Conservation (phyloP, 2,797 vertebrate genomes). For the Catostomus latipinnis region DNA sequence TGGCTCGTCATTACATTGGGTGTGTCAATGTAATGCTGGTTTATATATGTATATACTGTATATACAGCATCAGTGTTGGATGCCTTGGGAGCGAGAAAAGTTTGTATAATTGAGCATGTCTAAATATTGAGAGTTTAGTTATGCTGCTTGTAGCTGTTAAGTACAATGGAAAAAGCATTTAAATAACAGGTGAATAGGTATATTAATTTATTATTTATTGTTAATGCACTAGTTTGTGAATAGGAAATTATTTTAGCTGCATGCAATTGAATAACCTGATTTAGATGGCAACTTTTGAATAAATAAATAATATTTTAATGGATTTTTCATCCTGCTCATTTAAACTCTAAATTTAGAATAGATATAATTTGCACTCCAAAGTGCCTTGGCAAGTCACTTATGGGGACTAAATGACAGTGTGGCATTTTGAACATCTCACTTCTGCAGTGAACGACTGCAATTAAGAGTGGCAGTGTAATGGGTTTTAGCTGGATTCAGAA, state of each 20-base stretch:
- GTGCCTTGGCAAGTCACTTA: slow-evolving; percentile 35
- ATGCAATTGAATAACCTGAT: slow-evolving; percentile 5
- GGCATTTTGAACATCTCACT: slow-evolving; percentile 37
- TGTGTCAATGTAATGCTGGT: too few species aligned
- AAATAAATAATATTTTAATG: slow-evolving; percentile 17
- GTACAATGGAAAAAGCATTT: not conserved
- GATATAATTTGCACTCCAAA: slow-evolving; percentile 39
- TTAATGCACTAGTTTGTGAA: not conserved
- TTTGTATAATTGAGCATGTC: not conserved
- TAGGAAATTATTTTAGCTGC: not conserved
- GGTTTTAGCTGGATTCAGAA: slow-evolving; percentile 38
- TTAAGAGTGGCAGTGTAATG: slow-evolving; percentile 44
- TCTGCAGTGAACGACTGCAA: slow-evolving; percentile 24
- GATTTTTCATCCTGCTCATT: slow-evolving; percentile 22
- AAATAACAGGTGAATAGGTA: not conserved
- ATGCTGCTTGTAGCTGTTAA: not conserved
- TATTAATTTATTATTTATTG: not conserved
- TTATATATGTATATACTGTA: too few species aligned
- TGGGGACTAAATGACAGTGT: slow-evolving; percentile 27
- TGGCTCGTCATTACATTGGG: too few species aligned
- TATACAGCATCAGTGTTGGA: too few species aligned
- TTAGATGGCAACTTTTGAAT: not conserved
- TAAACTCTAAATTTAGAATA: slow-evolving; percentile 34
- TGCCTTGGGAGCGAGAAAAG: too few species aligned
- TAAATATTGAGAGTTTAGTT: not conserved